A percentile compares a stretch with the other conserved stretches of the same genome.
These are phyloP conservation scores for Coleophora flavipennella DNA, from an alignment of 2,888 invertebrate genomes.

Conservation along the genomic window DNA sequence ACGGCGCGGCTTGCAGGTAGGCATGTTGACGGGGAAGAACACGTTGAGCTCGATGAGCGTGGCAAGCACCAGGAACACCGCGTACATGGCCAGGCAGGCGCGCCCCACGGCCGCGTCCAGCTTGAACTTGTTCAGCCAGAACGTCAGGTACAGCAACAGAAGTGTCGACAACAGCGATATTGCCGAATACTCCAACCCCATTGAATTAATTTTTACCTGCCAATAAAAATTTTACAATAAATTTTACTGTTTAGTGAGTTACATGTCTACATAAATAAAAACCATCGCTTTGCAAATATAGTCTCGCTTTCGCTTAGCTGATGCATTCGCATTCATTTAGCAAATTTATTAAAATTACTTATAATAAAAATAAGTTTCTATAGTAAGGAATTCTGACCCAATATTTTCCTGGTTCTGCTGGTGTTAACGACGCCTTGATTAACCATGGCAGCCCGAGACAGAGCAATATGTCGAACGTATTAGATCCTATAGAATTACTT, in stretches of 20 bases:
- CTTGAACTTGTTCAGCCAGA: slow-evolving; percentile 90
- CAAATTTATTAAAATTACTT: not conserved
- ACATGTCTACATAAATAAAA: no score
- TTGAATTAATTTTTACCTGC: slow-evolving; percentile 89
- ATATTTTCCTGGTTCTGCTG: slow-evolving; percentile 83
- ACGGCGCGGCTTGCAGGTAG: slow-evolving; percentile 78
- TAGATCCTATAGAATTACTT: slow-evolving; percentile 91
- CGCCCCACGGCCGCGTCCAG: slow-evolving; percentile 88
- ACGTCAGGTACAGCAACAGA: slow-evolving; percentile 85
- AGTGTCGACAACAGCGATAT: slow-evolving; percentile 90
- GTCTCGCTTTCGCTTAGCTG: slow-evolving; percentile 4
- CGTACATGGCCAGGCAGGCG: slow-evolving; percentile 89
- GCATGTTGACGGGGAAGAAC: slow-evolving; percentile 90
- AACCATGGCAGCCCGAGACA: slow-evolving; percentile 92
- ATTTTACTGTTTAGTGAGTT: no score
- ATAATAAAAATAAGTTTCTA: not conserved
- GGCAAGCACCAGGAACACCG: slow-evolving; percentile 83
- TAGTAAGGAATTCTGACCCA: slow-evolving; percentile 68
- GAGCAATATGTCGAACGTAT: slow-evolving; percentile 90
- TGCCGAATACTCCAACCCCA: slow-evolving; percentile 91
- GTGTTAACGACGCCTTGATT: slow-evolving; percentile 88
- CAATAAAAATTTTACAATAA: slow-evolving; percentile 17
- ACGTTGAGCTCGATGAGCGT: slow-evolving; percentile 83
- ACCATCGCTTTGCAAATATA: no score
- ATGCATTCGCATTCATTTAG: not conserved